Evolutionary conservation across 2,113 vertebrate species (phyloP).

Genomic region (Polyodon spathula): DNA sequence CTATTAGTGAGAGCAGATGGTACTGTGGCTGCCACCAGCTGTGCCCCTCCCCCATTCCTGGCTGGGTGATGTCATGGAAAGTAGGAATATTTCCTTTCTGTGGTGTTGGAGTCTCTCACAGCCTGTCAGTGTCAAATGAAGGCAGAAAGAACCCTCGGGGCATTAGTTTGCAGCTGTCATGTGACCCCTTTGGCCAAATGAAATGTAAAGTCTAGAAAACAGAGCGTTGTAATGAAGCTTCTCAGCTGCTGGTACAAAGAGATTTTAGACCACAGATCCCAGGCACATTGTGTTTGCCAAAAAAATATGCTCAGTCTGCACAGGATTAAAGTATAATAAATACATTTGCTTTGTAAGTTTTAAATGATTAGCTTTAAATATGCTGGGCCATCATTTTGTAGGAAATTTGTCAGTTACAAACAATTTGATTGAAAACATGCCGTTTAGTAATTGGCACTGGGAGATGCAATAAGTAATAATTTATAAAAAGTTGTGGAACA

Average conservation of each 20-base stretch:
- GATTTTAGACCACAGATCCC: slow-evolving; percentile 36
- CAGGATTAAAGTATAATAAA: slow-evolving; percentile 40
- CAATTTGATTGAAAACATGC: slow-evolving; percentile 2
- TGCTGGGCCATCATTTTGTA: slow-evolving; percentile 1
- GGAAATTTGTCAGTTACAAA: slow-evolving; percentile 11
- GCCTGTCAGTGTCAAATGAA: slow-evolving; percentile 63
- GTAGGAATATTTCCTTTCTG: slow-evolving; percentile 64
- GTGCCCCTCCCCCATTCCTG: slow-evolving; percentile 59
- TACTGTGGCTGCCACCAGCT: slow-evolving; percentile 81
- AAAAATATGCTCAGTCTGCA: slow-evolving; percentile 31
- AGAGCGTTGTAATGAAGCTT: slow-evolving; percentile 38
- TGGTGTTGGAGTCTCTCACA: slow-evolving; percentile 52
- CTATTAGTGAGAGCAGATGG: slow-evolving; percentile 81
- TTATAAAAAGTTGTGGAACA: neutral
- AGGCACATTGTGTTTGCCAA: slow-evolving; percentile 29
- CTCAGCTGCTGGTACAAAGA: slow-evolving; percentile 59
- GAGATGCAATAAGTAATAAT: neutral
- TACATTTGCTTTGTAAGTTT: slow-evolving; percentile 29
- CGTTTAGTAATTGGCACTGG: neutral
- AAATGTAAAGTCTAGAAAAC: slow-evolving; percentile 46
- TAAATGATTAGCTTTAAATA: slow-evolving; percentile 32
- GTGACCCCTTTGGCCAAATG: slow-evolving; percentile 57
- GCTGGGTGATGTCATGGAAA: slow-evolving; percentile 81
- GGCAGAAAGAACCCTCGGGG: slow-evolving; percentile 52
- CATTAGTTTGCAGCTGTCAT: slow-evolving; percentile 64